Base-by-base conservation (phyloP, 1,140 invertebrate genomes). In the Odontomachus brunneus region DNA sequence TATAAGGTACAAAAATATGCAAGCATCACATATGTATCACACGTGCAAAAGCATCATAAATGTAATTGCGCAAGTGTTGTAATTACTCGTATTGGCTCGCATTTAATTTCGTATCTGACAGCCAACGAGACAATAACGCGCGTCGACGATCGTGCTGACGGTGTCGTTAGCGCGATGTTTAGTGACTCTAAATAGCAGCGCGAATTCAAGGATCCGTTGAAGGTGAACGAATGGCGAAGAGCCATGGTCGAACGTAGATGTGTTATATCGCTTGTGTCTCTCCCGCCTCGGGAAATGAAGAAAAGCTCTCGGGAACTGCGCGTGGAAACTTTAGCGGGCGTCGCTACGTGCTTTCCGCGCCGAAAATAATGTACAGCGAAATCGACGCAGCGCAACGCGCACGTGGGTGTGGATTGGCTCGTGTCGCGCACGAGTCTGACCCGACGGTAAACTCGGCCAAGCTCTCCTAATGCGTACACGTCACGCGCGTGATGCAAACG, bases 391-490 rank as follows among this genome's bases (percentile, higher is more conserved):
- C 26, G 62, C 62, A 33, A 17, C 67, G 67, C 62, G 73, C 76
- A 87, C 84, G 89, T 86, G 83, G 88, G 84, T 85, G 88, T 78
- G 19, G 53, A 44, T 89, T 85, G 84, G 83, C 87, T 89, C 78
- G 84, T 84, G 83, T 84, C 85, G 51, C 82, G 59, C 81, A 85
- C 85, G 80, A 82, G 75, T 86, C 78, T 83, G 85, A 86, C 76
- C 87, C 55, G 44, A 63, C 17, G 59, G 15, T 51, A 71, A 85
- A 85, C 86, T 89, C 85, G 86, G 89, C 89, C 85, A 88, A 90
- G 84, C 81, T 78, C 72, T 78, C 62, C 76, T 78, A 78, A 86
- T 69, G 71, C 71, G 75, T 84, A 83, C 48, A 24, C 22, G 53
- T 72, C 76, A 81, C 33, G 44, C 51, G 63, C 63, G 44, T 66